A percentile compares a stretch with the other conserved stretches of the same genome.
Evolutionary conservation across 2,888 invertebrate species (phyloP).

Genomic region (Prosapia bicincta): DNA sequence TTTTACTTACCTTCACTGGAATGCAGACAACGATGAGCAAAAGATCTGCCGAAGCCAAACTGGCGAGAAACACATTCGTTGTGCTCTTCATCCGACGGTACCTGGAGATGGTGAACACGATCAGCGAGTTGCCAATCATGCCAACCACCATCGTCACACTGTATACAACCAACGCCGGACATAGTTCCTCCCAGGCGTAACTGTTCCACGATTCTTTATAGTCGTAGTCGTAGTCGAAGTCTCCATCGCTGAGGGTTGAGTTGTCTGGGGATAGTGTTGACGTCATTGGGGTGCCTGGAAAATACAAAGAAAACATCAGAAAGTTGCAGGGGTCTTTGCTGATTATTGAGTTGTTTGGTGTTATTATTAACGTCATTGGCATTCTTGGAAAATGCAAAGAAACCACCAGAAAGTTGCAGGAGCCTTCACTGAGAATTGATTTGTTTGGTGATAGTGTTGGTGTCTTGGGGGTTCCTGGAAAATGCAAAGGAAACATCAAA

Average conservation of each 20-base stretch:
- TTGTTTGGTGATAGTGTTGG: too few relatives aligned
- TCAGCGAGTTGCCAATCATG: conserved; percentile 55
- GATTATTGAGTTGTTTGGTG: too few relatives aligned
- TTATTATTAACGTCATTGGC: too few relatives aligned
- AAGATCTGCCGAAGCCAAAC: conserved; percentile 65
- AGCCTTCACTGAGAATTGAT: too few relatives aligned
- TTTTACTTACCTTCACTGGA: conserved; percentile 65
- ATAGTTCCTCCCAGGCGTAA: conserved; percentile 55
- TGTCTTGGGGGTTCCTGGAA: too few relatives aligned
- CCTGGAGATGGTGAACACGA: conserved; percentile 54
- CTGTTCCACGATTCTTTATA: conserved; percentile 48
- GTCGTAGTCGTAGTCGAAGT: conserved; percentile 49
- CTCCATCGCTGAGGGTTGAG: not conserved
- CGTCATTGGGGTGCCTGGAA: not conserved
- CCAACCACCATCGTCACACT: conserved; percentile 58
- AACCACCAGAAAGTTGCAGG: too few relatives aligned
- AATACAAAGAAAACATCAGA: not conserved
- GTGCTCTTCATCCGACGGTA: conserved; percentile 56
- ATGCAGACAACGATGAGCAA: conserved; percentile 65
- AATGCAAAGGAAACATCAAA: too few relatives aligned
- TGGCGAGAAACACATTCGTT: conserved; percentile 66
- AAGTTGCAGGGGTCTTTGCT: too few relatives aligned
- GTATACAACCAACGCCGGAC: conserved; percentile 56
- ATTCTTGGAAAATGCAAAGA: too few relatives aligned
- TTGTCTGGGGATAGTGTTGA: not conserved